A percentile compares a stretch with the other conserved stretches of the same genome.
phyloP scores from a whole-genome alignment of 2,888 invertebrate genomes.

The Desoria tigrina region DNA sequence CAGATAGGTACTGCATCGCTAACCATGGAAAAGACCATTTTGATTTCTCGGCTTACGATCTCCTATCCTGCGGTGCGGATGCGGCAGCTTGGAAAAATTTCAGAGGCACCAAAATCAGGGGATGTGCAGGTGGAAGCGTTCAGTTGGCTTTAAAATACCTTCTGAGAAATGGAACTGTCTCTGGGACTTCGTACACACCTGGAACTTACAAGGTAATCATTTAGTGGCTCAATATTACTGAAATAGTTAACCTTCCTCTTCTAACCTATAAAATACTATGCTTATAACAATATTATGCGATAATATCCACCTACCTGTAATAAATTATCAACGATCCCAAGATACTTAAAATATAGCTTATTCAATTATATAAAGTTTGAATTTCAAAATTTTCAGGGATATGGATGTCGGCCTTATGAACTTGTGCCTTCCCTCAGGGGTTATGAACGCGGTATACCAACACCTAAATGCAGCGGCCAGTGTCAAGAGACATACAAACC shows the following conservation, averaged over 20 bases:
- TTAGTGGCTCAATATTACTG: too few relatives aligned
- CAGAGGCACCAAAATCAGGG: conserved; percentile 69
- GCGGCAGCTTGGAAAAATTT: conserved; percentile 60
- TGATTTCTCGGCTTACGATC: conserved; percentile 80
- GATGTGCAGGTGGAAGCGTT: conserved; percentile 80
- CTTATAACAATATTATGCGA: too few relatives aligned
- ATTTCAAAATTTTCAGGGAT: conserved; percentile 26
- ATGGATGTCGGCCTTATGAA: conserved; percentile 84
- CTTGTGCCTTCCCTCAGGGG: conserved; percentile 84
- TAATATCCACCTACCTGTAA: too few relatives aligned
- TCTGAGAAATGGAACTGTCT: conserved; percentile 71
- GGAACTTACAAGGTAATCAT: conserved; percentile 66
- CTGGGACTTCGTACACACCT: conserved; percentile 78
- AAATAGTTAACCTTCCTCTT: too few relatives aligned
- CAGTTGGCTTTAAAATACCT: conserved; percentile 64
- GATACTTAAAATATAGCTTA: too few relatives aligned
- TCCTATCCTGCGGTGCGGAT: conserved; percentile 67
- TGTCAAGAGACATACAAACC: conserved; percentile 71
- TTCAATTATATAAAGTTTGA: not conserved
- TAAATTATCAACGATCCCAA: too few relatives aligned
- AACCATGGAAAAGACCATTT: conserved; percentile 71
- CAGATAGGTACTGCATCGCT: conserved; percentile 81
- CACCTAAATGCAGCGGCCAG: conserved; percentile 73
- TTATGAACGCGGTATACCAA: too few relatives aligned
- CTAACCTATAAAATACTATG: too few relatives aligned